Conservation (phyloP, 2,888 invertebrate genomes). For the Eueremaeus valkanovi region DNA sequence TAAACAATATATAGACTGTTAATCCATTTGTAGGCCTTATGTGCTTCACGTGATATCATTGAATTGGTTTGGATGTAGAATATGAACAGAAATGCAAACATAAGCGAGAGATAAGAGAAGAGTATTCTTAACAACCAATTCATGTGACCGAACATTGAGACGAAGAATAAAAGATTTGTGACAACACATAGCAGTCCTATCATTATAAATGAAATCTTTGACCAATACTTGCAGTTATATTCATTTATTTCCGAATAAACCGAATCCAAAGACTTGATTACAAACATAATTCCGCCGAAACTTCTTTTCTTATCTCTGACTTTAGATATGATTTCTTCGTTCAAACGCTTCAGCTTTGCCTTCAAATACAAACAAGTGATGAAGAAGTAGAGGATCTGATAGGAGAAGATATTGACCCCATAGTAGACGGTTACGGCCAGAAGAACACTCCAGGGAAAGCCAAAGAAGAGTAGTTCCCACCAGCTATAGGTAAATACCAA, state of each 20-base stretch:
- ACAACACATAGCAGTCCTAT: no score
- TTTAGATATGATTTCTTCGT: neutral
- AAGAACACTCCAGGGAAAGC: neutral
- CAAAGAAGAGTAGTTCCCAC: neutral
- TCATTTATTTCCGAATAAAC: neutral
- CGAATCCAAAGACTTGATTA: neutral
- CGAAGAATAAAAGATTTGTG: no score
- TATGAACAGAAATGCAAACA: no score
- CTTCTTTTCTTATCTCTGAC: neutral
- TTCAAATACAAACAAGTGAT: neutral
- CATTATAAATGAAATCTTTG: neutral
- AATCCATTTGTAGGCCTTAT: no score
- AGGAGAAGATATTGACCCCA: neutral
- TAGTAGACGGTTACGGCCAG: neutral
- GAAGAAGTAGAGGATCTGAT: neutral
- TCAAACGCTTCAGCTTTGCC: neutral
- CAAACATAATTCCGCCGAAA: neutral
- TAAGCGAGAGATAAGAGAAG: no score
- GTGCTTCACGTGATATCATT: no score
- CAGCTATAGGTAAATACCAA: neutral
- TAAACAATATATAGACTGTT: no score
- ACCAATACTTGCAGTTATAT: neutral
- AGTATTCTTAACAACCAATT: no score
- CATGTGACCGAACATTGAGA: no score
- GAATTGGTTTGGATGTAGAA: no score